Evolutionary conservation across 2,113 vertebrate species (phyloP).

Genomic region (Ammodytes dubius): DNA sequence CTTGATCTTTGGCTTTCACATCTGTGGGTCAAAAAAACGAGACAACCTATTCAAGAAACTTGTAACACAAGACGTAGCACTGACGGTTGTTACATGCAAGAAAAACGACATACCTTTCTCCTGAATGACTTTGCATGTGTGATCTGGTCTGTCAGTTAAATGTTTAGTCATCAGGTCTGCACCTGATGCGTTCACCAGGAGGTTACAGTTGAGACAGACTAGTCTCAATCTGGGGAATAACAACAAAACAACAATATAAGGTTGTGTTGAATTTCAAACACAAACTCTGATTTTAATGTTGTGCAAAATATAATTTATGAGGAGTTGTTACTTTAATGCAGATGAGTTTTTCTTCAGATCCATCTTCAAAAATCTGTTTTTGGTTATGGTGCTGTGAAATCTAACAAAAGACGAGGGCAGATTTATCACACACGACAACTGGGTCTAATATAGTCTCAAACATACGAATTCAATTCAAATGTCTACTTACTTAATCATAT

Average conservation of each 20-base stretch:
- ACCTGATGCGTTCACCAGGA: constrained; percentile 87
- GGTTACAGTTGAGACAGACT: constrained; percentile 95
- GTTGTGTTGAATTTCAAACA: neutral
- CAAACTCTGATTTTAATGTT: neutral
- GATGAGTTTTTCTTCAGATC: constrained; percentile 54
- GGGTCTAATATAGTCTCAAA: neutral
- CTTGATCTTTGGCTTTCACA: constrained; percentile 62
- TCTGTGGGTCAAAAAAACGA: constrained; percentile 68
- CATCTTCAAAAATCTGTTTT: constrained; percentile 89
- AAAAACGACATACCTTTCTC: constrained; percentile 86
- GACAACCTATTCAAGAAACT: constrained; percentile 45
- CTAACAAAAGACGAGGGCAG: constrained; percentile 73
- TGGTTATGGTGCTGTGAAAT: constrained; percentile 91
- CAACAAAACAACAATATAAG: constrained; percentile 19
- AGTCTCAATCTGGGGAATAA: constrained; percentile 85
- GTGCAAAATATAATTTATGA: neutral
- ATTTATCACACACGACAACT: neutral
- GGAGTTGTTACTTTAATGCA: constrained; percentile 58
- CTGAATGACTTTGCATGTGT: constrained; percentile 91
- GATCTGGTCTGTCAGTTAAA: constrained; percentile 88
- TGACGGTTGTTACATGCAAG: no score
- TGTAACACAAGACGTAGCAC: neutral
- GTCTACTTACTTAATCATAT: constrained; percentile 92
- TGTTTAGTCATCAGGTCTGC: constrained; percentile 94
- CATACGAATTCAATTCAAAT: neutral